These are phyloP conservation scores for Crocidura indochinensis DNA, from an alignment of 2,797 vertebrate genomes.

Conservation along the genomic window DNA sequence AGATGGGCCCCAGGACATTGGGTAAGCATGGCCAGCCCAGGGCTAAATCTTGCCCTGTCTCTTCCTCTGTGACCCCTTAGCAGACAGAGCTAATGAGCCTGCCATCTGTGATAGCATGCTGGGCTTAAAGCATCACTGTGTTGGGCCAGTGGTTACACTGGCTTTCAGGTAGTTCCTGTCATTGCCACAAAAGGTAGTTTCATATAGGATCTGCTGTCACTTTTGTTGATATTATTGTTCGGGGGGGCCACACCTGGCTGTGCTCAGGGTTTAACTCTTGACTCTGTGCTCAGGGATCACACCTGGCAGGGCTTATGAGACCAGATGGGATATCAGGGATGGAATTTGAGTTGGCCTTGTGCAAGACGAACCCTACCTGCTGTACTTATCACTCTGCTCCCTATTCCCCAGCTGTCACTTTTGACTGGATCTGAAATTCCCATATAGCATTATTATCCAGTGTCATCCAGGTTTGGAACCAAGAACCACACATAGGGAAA, in stretches of 20 bases:
- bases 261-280: no score
- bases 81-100: background rate
- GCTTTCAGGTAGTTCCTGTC: background rate
- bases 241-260: no score
- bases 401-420: no score
- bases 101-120: background rate
- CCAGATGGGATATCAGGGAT: no score
- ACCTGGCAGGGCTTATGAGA: no score
- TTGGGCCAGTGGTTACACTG: background rate
- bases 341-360: no score
- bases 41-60: background rate
- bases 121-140: background rate
- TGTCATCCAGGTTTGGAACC: background rate
- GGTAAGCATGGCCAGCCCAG: background rate
- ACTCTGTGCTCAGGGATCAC: no score
- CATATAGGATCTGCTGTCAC: background rate
- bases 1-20: conserved; percentile 16
- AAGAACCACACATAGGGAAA: conserved; percentile 1
- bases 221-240: background rate
- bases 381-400: no score
- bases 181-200: background rate
- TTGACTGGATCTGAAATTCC: background rate
- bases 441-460: background rate
- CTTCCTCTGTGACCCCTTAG: background rate
- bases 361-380: no score